Percentiles rank a stretch among this genome's conserved stretches.
Evolutionary conservation across 2,797 vertebrate genomes (phyloP).

Genomic region (Trichosurus vulpecula): DNA sequence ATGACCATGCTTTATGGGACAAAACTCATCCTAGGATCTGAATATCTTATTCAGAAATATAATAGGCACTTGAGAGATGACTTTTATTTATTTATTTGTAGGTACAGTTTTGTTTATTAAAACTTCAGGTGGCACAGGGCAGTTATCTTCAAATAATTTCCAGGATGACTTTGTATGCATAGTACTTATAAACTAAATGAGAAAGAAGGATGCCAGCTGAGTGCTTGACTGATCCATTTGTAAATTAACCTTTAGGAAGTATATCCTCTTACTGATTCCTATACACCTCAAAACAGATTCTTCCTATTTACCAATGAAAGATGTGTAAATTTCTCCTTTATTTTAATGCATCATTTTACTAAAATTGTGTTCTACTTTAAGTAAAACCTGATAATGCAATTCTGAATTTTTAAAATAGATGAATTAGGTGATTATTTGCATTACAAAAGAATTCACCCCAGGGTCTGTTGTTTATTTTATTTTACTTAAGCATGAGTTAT

Average conservation of each 20-base stretch:
- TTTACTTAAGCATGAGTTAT: conserved; percentile 15
- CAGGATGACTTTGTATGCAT: conserved; percentile 5
- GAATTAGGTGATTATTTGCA: conserved; percentile 4
- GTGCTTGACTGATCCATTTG: background rate
- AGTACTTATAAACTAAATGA: conserved; percentile 15
- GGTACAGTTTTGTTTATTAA: conserved; percentile 66
- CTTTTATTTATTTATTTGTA: conserved; percentile 54
- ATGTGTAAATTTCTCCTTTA: background rate
- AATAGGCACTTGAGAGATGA: conserved; percentile 43
- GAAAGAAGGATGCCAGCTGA: background rate
- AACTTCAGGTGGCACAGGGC: conserved; percentile 67
- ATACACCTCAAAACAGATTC: background rate
- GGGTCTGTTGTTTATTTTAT: conserved; percentile 23
- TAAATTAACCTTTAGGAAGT: conserved; percentile 28
- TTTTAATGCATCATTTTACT: background rate
- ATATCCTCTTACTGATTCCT: conserved; percentile 13
- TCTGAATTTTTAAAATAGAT: conserved; percentile 33
- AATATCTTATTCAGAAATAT: conserved; percentile 60
- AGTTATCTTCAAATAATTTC: conserved; percentile 55
- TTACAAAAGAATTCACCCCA: conserved; percentile 29
- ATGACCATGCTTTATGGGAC: conserved; percentile 40
- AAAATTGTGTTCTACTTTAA: background rate
- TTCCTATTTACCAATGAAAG: background rate
- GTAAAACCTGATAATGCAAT: conserved; percentile 37
- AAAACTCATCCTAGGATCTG: conserved; percentile 56